Evolutionary conservation across 2,888 invertebrate species (phyloP).

Genomic region (Agrochola lychnidis): DNA sequence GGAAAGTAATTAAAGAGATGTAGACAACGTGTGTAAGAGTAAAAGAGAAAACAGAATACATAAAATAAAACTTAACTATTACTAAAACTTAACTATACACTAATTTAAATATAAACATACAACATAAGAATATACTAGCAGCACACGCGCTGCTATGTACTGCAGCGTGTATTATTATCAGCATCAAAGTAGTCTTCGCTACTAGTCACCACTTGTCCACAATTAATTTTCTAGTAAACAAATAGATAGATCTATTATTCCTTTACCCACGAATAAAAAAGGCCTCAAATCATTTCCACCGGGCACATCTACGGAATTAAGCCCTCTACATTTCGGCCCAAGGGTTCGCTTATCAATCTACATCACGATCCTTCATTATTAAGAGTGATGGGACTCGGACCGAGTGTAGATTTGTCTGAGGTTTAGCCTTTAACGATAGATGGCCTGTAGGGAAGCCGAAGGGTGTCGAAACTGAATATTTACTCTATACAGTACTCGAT

Average conservation of each 20-base stretch:
- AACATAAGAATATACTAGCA: too few species aligned
- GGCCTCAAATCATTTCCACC: conserved; percentile 36
- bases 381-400: conserved; percentile 85
- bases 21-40: too few species aligned
- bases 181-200: background rate
- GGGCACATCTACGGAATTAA: conserved; percentile 65
- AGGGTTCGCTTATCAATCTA: conserved; percentile 89
- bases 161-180: too few species aligned
- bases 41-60: too few species aligned
- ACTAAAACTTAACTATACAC: too few species aligned
- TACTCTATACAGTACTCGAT: conserved; percentile 64
- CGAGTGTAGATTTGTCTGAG: conserved; percentile 87
- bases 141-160: too few species aligned
- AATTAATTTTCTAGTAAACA: background rate
- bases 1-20: too few species aligned
- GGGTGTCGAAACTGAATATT: conserved; percentile 68
- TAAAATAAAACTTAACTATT: too few species aligned
- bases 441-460: conserved; percentile 63
- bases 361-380: conserved; percentile 89
- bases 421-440: conserved; percentile 80
- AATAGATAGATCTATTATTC: background rate
- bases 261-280: conserved; percentile 4
- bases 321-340: conserved; percentile 69
- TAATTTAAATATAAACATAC: too few species aligned
- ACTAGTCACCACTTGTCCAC: background rate